Percentiles rank a stretch among this genome's conserved stretches.
phyloP scores from a whole-genome alignment of 2,113 vertebrate genomes.

The Amphilophus citrinellus region DNA sequence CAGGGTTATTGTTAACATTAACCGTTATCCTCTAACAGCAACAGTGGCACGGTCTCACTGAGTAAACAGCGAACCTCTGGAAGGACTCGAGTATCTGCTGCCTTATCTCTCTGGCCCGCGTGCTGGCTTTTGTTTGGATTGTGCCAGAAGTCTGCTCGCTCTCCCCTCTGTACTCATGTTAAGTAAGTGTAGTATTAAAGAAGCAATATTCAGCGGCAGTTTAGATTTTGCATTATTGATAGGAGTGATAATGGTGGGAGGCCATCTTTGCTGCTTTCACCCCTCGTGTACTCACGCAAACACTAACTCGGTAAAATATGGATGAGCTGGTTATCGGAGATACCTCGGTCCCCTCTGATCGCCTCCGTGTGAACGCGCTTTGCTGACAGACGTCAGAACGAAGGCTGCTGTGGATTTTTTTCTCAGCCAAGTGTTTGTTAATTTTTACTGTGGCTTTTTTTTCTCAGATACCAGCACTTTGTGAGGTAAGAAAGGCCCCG shows the following conservation, averaged over 20 bases:
- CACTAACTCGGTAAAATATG: constrained; percentile 64
- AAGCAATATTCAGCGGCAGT: constrained; percentile 26
- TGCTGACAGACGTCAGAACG: background rate
- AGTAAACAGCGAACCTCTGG: constrained; percentile 3
- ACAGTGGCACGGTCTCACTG: background rate
- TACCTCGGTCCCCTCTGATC: constrained; percentile 13
- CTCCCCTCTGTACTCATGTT: background rate
- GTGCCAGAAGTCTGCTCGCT: background rate
- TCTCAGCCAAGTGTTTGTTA: background rate
- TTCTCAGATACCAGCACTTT: background rate
- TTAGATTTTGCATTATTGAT: constrained; percentile 60
- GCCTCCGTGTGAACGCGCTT: background rate
- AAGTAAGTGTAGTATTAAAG: constrained; percentile 3
- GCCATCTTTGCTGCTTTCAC: constrained; percentile 39
- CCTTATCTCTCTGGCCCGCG: constrained; percentile 3
- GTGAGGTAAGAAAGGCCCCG: background rate
- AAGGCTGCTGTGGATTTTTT: background rate
- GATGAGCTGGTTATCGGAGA: constrained; percentile 68
- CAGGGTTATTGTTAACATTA: background rate
- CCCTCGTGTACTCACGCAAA: constrained; percentile 25
- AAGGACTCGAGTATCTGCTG: constrained; percentile 11
- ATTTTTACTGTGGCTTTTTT: background rate
- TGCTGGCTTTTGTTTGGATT: constrained; percentile 1
- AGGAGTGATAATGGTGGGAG: constrained; percentile 1
- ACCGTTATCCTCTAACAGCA: background rate